phyloP scores from a whole-genome alignment of 2,797 vertebrate genomes.

The Poeciliopsis presidionis region DNA sequence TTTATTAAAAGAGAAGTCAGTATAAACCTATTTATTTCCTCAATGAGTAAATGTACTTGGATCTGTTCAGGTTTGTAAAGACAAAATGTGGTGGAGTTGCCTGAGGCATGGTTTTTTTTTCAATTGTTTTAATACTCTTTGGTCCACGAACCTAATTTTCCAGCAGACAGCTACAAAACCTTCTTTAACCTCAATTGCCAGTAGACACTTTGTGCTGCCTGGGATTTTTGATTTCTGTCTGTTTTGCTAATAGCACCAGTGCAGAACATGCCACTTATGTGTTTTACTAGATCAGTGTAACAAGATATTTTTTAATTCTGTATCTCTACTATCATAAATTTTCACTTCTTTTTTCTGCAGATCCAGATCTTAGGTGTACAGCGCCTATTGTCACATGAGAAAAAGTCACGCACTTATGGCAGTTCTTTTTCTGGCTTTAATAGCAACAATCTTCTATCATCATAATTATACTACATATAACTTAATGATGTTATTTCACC shows the following conservation, averaged over 20 bases:
- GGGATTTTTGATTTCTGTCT: background rate
- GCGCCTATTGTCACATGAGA: background rate
- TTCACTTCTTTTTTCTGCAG: background rate
- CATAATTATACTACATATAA: slow-evolving; percentile 1
- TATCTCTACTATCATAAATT: too few relatives aligned
- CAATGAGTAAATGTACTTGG: background rate
- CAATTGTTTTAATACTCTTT: background rate
- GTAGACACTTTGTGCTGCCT: background rate
- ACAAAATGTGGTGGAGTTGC: background rate
- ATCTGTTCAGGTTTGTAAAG: background rate
- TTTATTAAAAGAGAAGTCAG: background rate
- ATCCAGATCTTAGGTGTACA: background rate
- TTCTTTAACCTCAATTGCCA: background rate
- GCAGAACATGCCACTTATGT: background rate
- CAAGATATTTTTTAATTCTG: background rate
- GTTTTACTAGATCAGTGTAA: background rate
- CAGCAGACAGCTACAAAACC: background rate
- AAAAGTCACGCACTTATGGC: background rate
- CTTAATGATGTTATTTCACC: background rate
- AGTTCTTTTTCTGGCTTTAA: background rate
- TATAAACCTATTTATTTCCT: background rate
- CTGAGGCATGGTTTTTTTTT: background rate
- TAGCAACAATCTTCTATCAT: slow-evolving; percentile 3
- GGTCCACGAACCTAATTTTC: background rate
- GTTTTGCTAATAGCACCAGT: background rate